Evolutionary conservation across 2,797 vertebrate genomes (phyloP).

Genomic region (Salarias fasciatus): DNA sequence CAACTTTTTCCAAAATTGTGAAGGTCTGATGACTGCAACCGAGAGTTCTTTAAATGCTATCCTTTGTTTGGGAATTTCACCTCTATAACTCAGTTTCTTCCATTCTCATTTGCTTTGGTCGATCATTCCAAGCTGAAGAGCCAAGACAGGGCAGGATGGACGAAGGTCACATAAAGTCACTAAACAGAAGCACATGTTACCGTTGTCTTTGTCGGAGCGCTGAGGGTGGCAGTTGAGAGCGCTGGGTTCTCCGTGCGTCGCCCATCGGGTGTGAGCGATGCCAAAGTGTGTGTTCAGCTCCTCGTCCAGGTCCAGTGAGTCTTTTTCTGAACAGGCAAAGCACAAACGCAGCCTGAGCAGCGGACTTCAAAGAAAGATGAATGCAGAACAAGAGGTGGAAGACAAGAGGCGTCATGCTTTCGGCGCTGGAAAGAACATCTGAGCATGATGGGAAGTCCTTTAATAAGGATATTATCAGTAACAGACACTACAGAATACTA

Average conservation of each 20-base stretch:
- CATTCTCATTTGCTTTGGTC: too few relatives aligned
- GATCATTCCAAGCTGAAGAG: too few relatives aligned
- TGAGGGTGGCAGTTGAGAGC: slow-evolving; percentile 95
- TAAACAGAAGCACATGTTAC: slow-evolving; percentile 60
- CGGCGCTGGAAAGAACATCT: neutral
- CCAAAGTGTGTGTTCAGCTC: slow-evolving; percentile 92
- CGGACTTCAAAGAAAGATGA: neutral
- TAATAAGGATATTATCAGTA: too few relatives aligned
- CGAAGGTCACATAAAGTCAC: too few relatives aligned
- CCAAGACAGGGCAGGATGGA: too few relatives aligned
- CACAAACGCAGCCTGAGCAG: slow-evolving; percentile 6
- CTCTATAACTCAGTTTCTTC: too few relatives aligned
- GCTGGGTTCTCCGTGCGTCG: slow-evolving; percentile 92
- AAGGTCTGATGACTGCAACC: too few relatives aligned
- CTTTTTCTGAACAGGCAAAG: slow-evolving; percentile 84
- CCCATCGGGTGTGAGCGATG: slow-evolving; percentile 97
- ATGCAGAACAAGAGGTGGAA: neutral
- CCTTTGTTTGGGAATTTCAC: too few relatives aligned
- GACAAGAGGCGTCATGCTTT: neutral
- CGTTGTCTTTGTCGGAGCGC: slow-evolving; percentile 92
- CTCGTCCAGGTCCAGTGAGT: slow-evolving; percentile 87
- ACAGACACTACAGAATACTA: neutral
- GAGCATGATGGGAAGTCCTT: too few relatives aligned
- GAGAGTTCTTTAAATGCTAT: too few relatives aligned
- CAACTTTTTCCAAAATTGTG: too few relatives aligned